Conservation (phyloP, 2,797 vertebrate genomes). For the Valencia hispanica region DNA sequence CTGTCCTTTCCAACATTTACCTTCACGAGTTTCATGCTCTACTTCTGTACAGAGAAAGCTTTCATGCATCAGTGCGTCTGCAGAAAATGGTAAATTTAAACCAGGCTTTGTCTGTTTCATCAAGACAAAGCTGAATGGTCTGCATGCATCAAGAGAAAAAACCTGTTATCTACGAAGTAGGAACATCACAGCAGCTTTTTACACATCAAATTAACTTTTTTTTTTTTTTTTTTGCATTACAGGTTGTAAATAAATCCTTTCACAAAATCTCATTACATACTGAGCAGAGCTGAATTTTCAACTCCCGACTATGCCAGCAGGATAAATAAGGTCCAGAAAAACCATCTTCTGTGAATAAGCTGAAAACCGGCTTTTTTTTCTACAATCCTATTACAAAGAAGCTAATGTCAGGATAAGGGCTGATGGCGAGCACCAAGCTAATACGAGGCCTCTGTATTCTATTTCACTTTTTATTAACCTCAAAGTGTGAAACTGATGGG, state of each 20-base stretch:
- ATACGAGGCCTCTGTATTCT: not conserved
- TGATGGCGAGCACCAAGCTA: slow-evolving; percentile 7
- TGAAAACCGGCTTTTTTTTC: not conserved
- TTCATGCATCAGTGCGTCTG: not conserved
- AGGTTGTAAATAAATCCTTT: not conserved
- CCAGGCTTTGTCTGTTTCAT: not conserved
- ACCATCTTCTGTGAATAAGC: not conserved
- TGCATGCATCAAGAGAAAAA: too few relatives aligned
- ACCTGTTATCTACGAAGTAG: not conserved
- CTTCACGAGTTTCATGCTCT: not conserved
- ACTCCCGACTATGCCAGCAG: not conserved
- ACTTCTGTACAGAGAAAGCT: not conserved
- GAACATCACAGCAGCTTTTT: not conserved
- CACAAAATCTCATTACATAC: slow-evolving; percentile 4
- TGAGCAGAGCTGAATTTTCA: not conserved
- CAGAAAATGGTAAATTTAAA: not conserved
- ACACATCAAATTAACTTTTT: not conserved
- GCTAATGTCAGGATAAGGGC: slow-evolving; percentile 13
- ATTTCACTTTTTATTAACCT: slow-evolving; percentile 15
- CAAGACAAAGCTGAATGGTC: not conserved
- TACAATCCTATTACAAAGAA: slow-evolving; percentile 13
- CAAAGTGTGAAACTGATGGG: slow-evolving; percentile 13
- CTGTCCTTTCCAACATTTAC: not conserved
- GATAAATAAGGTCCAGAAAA: slow-evolving; percentile 7
- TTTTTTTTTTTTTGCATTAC: slow-evolving; percentile 1